These are phyloP conservation scores for Temnothorax unifasciatus DNA, from an alignment of 2,888 invertebrate species.

Conservation along the genomic window DNA sequence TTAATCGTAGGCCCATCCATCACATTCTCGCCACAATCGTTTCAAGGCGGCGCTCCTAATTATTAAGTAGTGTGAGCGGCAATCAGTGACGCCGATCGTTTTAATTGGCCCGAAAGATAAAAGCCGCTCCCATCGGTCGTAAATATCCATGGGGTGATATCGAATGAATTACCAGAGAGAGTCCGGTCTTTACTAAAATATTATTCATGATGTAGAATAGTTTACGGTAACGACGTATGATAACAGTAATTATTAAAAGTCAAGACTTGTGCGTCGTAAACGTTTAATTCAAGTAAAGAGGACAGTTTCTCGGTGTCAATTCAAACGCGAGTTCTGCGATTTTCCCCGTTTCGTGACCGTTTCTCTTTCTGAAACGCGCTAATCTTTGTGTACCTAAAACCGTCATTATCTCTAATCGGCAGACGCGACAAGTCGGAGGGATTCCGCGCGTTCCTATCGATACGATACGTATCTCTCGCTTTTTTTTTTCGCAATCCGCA, in stretches of 20 bases:
- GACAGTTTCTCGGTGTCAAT: neutral
- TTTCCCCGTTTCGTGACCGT: neutral
- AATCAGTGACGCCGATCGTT: slow-evolving; percentile 6
- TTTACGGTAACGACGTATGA: neutral
- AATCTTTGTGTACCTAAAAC: slow-evolving; percentile 23
- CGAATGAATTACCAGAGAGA: neutral
- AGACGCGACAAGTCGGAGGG: slow-evolving; percentile 14
- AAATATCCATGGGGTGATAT: neutral
- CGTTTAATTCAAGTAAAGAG: neutral
- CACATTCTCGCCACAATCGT: neutral
- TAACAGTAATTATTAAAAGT: neutral
- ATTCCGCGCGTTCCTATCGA: slow-evolving; percentile 41
- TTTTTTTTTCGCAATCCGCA: neutral
- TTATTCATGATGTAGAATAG: neutral
- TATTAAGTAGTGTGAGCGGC: slow-evolving; percentile 17
- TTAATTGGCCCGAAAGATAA: slow-evolving; percentile 41
- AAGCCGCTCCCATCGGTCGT: neutral
- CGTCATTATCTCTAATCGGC: slow-evolving; percentile 13
- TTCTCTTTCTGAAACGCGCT: slow-evolving; percentile 7
- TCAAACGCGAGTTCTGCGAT: neutral
- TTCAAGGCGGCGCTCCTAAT: slow-evolving; percentile 11
- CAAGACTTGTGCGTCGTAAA: too few species aligned
- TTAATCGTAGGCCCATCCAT: slow-evolving; percentile 40
- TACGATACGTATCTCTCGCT: slow-evolving; percentile 22
- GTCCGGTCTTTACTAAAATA: neutral